Evolutionary conservation across 2,113 vertebrate species (phyloP).

Genomic region (Daphoenositta chrysoptera): DNA sequence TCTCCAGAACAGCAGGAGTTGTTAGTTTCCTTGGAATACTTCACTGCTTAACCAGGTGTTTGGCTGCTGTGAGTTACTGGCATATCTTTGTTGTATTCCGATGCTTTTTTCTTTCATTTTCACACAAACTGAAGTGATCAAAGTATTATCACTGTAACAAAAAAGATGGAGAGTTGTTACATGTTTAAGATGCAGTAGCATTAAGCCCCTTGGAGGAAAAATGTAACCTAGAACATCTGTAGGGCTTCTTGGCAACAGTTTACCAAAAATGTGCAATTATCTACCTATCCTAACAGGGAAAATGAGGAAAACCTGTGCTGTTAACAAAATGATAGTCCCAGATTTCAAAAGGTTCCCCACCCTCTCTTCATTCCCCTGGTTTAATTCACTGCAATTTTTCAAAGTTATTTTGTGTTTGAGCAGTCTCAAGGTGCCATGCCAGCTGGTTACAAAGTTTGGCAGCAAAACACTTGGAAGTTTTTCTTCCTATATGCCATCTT

Average conservation of each 20-base stretch:
- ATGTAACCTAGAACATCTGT: slow-evolving; percentile 3
- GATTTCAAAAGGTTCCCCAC: slow-evolving; percentile 1
- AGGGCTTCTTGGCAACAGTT: not conserved
- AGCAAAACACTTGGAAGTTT: slow-evolving; percentile 46
- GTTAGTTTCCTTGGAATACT: not conserved
- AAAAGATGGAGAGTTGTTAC: not conserved
- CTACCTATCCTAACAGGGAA: not conserved
- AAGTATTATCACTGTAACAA: not conserved
- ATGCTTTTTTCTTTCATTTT: not conserved
- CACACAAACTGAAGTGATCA: not conserved
- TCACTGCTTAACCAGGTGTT: slow-evolving; percentile 3
- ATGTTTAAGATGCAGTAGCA: not conserved
- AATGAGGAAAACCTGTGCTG: not conserved
- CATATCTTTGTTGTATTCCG: not conserved
- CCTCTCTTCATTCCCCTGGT: not conserved
- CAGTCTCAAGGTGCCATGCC: slow-evolving; percentile 34
- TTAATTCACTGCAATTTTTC: slow-evolving; percentile 55
- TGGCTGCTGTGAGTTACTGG: not conserved
- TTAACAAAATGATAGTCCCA: slow-evolving; percentile 13
- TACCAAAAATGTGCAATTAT: not conserved
- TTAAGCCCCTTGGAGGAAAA: not conserved
- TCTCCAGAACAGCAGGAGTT: not conserved
- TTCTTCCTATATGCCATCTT: slow-evolving; percentile 48
- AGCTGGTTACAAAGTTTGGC: slow-evolving; percentile 47
- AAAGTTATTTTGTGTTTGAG: slow-evolving; percentile 27